Evolutionary conservation across 2,113 vertebrate genomes (phyloP), one percentile per base, ranked within the genome.

Genomic region (Daubentonia madagascariensis): DNA sequence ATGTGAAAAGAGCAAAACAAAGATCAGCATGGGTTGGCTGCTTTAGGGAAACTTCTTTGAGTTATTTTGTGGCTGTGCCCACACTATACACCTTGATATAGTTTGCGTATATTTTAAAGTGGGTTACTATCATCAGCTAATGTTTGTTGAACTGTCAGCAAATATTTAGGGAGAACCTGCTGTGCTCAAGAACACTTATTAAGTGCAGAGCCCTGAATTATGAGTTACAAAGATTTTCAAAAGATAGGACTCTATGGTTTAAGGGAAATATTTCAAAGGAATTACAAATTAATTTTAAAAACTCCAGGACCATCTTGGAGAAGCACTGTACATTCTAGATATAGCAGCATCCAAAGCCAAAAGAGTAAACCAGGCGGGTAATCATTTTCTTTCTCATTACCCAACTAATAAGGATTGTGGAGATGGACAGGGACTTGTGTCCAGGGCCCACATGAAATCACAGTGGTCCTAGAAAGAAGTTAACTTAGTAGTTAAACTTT

Each of bases 261-360:
- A 95, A 92, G 32, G 87, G 80, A 95, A 96, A 57, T 98, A 94
- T 96, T 97, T 96, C 84, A 96, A 92, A 97, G 85, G 70, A 97
- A 85, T 95, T 97, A 81, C n/a, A 92, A 81, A 88, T 96, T 97
- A 94, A 95, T 88, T 95, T 87, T 75, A 95, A 94, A 97, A 97
- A 79, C 78, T 96, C 89, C 28, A 78, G 65, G 87, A 32, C 45
- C 65, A 86, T 85, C 68, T 85, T 78, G 32, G 35, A 72, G 70
- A 92, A 90, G 45, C 57, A 37, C 68, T 76, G 8, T 84, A 30
- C 4, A 22, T 92, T 76, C 61, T 48, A 96, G 57, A 92, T 72
- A 54, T 0, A 90, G 70, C 37, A 90, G 70, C 37, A 40, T 81
- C 32, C 52, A 61, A 94, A 94, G 65, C 52, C 40, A 32, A 32